Evolutionary conservation across 2,888 invertebrate species (phyloP).

Genomic region (Oligia fasciuncula): DNA sequence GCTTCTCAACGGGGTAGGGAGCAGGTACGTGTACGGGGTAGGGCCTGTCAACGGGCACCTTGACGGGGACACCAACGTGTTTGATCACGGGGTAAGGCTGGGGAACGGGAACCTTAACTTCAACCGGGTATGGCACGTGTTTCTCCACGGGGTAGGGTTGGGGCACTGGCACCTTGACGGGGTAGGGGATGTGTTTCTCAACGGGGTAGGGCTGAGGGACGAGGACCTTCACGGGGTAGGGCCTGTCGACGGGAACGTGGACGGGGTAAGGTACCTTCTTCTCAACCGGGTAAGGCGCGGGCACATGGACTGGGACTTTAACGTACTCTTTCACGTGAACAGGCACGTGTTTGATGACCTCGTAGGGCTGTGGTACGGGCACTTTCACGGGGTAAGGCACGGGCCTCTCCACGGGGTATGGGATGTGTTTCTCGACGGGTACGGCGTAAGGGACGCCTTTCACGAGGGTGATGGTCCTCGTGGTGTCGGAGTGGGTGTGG

Average conservation of each 20-base stretch:
- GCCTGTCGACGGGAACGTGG: constrained; percentile 93
- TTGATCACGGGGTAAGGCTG: constrained; percentile 93
- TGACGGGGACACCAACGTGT: constrained; percentile 91
- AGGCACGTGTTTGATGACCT: constrained; percentile 92
- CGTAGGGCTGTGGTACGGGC: constrained; percentile 92
- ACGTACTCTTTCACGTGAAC: constrained; percentile 94
- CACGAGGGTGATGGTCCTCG: constrained; percentile 91
- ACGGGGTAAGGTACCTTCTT: constrained; percentile 93
- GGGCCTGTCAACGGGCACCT: constrained; percentile 92
- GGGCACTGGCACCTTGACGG: constrained; percentile 94
- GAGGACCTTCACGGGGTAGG: constrained; percentile 94
- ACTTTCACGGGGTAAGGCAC: constrained; percentile 92
- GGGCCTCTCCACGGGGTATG: constrained; percentile 92
- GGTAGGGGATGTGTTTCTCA: constrained; percentile 93
- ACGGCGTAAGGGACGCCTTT: constrained; percentile 91
- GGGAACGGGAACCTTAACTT: constrained; percentile 93
- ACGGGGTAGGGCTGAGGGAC: constrained; percentile 95
- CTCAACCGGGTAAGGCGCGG: constrained; percentile 94
- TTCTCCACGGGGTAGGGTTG: constrained; percentile 94
- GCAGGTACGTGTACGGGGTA: constrained; percentile 92
- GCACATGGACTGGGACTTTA: constrained; percentile 94
- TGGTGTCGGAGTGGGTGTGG: constrained; percentile 88
- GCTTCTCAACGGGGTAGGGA: constrained; percentile 91
- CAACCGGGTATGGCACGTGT: constrained; percentile 93
- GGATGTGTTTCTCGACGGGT: constrained; percentile 91